Conservation (phyloP, 2,113 vertebrate species). For the Lagopus muta region DNA sequence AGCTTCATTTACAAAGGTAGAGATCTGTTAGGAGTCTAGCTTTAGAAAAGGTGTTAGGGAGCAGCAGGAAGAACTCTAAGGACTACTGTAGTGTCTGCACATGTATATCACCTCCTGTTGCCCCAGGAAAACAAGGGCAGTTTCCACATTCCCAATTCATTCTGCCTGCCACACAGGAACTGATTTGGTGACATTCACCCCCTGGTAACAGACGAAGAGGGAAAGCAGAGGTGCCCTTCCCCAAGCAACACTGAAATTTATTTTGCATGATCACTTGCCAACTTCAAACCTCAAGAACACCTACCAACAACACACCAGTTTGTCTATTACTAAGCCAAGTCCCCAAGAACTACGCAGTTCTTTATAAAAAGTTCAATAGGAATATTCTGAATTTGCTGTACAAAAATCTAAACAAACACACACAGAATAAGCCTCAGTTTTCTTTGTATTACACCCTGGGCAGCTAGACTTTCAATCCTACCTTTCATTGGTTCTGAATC, state of each 20-base stretch:
- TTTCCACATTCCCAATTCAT: not conserved
- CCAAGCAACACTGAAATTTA: not conserved
- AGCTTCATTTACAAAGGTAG: not conserved
- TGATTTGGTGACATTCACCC: not conserved
- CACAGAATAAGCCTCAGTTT: not conserved
- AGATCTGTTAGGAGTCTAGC: not conserved
- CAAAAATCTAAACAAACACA: not conserved
- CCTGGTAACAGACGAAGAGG: rapidly evolving
- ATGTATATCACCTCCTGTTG: rapidly evolving
- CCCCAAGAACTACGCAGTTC: not conserved
- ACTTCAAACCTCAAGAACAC: not conserved
- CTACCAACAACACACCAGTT: not conserved
- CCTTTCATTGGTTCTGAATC: not conserved
- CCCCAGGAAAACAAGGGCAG: not conserved
- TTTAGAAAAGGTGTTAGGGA: not conserved
- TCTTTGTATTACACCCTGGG: not conserved
- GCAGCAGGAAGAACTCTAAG: not conserved
- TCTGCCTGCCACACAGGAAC: not conserved
- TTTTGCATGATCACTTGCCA: not conserved
- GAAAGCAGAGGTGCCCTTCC: not conserved
- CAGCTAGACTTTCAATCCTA: not conserved
- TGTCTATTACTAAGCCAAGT: not conserved
- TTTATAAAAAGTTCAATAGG: not conserved
- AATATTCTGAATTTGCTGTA: not conserved
- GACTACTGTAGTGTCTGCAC: too few relatives aligned